Evolutionary conservation across 2,113 vertebrate genomes (phyloP), one percentile per base, ranked within the genome.

Genomic region (Planiliza haematocheilus): DNA sequence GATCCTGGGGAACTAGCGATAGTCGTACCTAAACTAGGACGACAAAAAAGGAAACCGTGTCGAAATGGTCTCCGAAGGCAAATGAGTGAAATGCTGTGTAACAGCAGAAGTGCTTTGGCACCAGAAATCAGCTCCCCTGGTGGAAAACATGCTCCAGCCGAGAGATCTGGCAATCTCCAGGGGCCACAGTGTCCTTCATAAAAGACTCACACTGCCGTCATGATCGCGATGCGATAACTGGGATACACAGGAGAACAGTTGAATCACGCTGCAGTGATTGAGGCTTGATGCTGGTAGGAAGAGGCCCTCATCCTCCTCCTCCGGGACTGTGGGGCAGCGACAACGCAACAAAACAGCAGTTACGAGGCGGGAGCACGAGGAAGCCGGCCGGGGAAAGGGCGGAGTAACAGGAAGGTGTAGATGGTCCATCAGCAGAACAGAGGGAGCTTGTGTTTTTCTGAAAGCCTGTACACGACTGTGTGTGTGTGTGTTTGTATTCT

Each of bases 311-410:
- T 30, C 24, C 24, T 30, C 69, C 48, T 55, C 63, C 57, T 64
- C 10, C 1, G 56, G 43, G 65, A 50, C 7, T 21, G 34, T 8
- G 17, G 11, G 30, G 7, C 10, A 30, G 48, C 50, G 20, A 6
- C 30, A 57, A 18, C 11, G 61, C 77, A 13, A 17, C 38, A 45
- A 72, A 77, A 84, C 78, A 70, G n/a, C n/a, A n/a, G n/a, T n/a
- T n/a, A n/a, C n/a, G n/a, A n/a, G n/a, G n/a, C 63, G 49, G 41
- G 55, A 78, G 36, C 41, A 51, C 41, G 18, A 70, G 63, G 38
- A 55, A 60, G 38, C 20, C 7, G 18, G 9, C 1, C 38, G 45
- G 52, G 50, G 55, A 11, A 30, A 50, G 51, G 13, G 49, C 37
- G 17, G 14, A 10, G 36, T 30, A 57, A 30, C n/a, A 41, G 20